phyloP scores from a whole-genome alignment of 2,888 invertebrate genomes.

The Idaea straminata region DNA sequence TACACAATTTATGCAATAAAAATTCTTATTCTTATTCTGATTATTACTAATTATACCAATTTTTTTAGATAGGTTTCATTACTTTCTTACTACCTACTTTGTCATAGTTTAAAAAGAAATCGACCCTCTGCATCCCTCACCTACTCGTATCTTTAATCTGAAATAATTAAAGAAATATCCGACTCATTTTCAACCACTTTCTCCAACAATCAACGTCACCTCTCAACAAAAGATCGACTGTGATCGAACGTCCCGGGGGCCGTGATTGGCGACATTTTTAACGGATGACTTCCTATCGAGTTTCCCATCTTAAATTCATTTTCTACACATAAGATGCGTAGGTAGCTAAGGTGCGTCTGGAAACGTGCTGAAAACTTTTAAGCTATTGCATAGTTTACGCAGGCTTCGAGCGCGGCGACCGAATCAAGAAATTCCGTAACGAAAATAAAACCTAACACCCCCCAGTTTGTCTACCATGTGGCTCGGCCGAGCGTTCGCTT shows the following conservation, averaged over 20 bases:
- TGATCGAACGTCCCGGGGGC: slow-evolving; percentile 62
- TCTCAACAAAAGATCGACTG: slow-evolving; percentile 34
- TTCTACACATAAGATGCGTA: background rate
- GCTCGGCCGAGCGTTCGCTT: too few relatives aligned
- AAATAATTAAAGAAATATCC: slow-evolving; percentile 2
- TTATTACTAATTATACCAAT: background rate
- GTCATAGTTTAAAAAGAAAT: background rate
- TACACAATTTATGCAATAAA: too few relatives aligned
- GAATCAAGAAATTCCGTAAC: too few relatives aligned
- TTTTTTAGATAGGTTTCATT: background rate
- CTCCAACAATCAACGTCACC: background rate
- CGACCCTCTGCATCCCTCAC: background rate
- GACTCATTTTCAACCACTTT: slow-evolving; percentile 1
- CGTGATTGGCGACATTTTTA: slow-evolving; percentile 24
- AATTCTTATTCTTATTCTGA: too few relatives aligned
- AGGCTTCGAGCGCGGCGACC: too few relatives aligned
- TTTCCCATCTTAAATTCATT: background rate
- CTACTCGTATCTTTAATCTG: background rate
- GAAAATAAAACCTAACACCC: too few relatives aligned
- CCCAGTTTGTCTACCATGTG: too few relatives aligned
- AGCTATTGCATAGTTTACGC: too few relatives aligned
- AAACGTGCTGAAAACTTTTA: too few relatives aligned
- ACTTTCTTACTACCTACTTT: background rate
- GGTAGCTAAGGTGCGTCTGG: background rate
- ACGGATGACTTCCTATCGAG: slow-evolving; percentile 11